These are phyloP conservation scores for Hetaerina titia DNA, from an alignment of 2,888 invertebrate species.

Conservation along the genomic window DNA sequence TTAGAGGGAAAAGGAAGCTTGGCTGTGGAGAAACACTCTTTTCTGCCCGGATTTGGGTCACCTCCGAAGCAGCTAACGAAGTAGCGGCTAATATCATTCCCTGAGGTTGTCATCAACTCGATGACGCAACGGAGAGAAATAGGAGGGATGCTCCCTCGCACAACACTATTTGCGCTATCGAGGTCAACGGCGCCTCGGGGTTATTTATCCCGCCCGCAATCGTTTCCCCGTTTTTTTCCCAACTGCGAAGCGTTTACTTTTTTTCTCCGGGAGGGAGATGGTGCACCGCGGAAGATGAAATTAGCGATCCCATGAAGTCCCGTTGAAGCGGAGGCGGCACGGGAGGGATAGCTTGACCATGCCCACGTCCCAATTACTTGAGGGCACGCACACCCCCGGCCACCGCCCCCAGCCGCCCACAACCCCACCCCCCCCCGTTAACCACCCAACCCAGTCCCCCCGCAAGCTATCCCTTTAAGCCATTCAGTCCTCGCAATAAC, in stretches of 20 bases:
- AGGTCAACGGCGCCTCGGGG: background rate
- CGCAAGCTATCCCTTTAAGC: background rate
- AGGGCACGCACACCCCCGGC: background rate
- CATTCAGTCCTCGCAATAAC: too few species aligned
- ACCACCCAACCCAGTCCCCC: background rate
- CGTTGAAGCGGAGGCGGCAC: background rate
- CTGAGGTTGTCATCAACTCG: too few species aligned
- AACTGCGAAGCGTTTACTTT: background rate
- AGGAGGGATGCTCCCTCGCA: too few species aligned
- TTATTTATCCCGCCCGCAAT: background rate
- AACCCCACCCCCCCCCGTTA: background rate
- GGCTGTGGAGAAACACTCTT: too few species aligned
- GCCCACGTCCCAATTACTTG: background rate
- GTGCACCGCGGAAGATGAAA: background rate
- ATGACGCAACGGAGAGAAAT: too few species aligned
- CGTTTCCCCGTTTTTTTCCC: background rate
- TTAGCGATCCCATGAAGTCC: background rate
- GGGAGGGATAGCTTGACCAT: background rate
- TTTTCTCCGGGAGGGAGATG: background rate
- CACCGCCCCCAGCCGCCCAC: background rate
- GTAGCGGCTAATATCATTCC: too few species aligned
- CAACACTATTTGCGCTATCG: background rate
- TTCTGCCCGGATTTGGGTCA: too few species aligned
- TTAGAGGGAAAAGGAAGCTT: too few species aligned
- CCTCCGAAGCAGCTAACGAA: too few species aligned